Conservation (phyloP, 2,888 invertebrate genomes). For the Heteromyza rotundicornis region DNA sequence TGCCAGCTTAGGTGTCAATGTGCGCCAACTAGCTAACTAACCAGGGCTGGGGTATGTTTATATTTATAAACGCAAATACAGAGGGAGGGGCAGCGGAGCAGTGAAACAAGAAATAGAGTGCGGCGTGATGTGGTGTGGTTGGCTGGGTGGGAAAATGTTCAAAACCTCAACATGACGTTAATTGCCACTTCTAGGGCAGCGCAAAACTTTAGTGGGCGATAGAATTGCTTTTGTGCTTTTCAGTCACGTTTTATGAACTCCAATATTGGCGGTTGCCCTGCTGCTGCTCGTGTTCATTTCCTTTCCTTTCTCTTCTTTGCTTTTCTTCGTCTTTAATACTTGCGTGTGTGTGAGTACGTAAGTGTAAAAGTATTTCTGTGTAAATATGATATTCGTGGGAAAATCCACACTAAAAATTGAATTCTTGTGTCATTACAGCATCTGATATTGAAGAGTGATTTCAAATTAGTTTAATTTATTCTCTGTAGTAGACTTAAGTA, state of each 20-base stretch:
- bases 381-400: too few species aligned
- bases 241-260: conserved; percentile 48
- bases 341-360: not conserved
- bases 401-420: too few species aligned
- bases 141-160: conserved; percentile 28
- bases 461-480: too few species aligned
- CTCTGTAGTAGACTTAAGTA: too few species aligned
- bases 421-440: too few species aligned
- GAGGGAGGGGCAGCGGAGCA: too few species aligned
- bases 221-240: conserved; percentile 20
- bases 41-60: too few species aligned
- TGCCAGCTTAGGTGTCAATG: not conserved
- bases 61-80: too few species aligned
- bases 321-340: not conserved
- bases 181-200: conserved; percentile 43
- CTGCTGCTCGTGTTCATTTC: too few species aligned
- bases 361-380: not conserved
- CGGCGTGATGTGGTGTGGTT: conserved; percentile 33
- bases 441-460: too few species aligned
- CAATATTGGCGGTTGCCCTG: too few species aligned
- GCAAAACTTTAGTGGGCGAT: not conserved
- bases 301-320: not conserved
- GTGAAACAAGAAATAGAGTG: too few species aligned
- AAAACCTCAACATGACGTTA: conserved; percentile 47
- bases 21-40: not conserved